Base-by-base conservation (phyloP, 2,888 invertebrate species). In the Hypomecis punctinalis region DNA sequence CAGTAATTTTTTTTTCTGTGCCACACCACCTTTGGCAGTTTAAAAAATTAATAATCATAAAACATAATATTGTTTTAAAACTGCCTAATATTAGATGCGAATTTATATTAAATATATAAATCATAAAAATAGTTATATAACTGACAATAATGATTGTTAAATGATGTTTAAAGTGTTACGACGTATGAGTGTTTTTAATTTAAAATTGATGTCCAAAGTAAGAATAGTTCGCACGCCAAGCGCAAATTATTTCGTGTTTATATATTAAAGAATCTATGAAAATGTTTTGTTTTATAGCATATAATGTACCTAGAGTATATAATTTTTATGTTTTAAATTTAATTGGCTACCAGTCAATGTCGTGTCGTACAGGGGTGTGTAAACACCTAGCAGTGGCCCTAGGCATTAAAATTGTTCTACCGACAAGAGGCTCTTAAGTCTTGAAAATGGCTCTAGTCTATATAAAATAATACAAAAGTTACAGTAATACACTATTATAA, bases 101-200 rank as follows among this genome's bases (percentile, higher is more conserved):
- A 93, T 93, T 93, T 93, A 92, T 91, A 92, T 61, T 90, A 91
- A 90, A 91, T 89, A 89, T 89, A 81, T 75, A 72, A 75, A 79
- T 88, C 90, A 90, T 89, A 90, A 89, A 89, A 91, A 90, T 92
- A 92, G 91, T 84, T 91, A 88, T 93, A 92, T 93, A 92, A 91
- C 91, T 89, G 93, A 93, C 93, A 93, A 93, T 93, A 93, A 93
- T 93, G 93, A 91, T 93, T 92, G 93, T 93, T 93, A 93, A 89
- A 90, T 92, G 93, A 91, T 93, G 90, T 91, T 88, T 91, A 89
- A 90, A 89, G 86, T 91, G 91, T 92, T 93, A 90, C 83, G 85
- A 82, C 85, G 91, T 89, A 87, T 85, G 89, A 83, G 84, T 76
- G 89, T 85, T 87, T 89, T 89, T 83, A 82, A 82, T 86, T 89